A percentile compares a stretch with the other conserved stretches of the same genome.
Conservation (phyloP, 1,140 invertebrate genomes). For the Conus betulinus region DNA sequence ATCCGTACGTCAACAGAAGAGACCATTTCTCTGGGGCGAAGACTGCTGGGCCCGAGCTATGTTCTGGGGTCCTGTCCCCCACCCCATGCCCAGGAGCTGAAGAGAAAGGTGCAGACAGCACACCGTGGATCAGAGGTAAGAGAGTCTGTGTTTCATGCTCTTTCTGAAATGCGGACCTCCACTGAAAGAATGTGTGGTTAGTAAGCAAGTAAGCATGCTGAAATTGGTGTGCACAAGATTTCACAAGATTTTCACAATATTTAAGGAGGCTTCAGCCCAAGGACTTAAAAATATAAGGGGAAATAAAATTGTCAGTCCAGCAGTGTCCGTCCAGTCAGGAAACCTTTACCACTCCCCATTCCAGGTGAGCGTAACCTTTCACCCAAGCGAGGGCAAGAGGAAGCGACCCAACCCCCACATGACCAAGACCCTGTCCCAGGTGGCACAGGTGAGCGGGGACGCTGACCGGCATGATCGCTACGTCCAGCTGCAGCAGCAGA, state of each 20-base stretch:
- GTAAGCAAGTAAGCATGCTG: too few relatives aligned
- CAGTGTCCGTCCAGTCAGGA: background rate
- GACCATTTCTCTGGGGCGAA: conserved; percentile 45
- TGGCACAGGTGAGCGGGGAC: background rate
- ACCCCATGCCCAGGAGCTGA: background rate
- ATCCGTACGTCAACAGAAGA: conserved; percentile 47
- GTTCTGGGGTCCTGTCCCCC: conserved; percentile 30
- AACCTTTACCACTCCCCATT: background rate
- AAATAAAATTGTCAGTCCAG: too few relatives aligned
- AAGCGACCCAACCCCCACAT: background rate
- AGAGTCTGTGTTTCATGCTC: too few relatives aligned
- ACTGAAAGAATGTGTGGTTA: too few relatives aligned
- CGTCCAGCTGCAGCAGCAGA: background rate
- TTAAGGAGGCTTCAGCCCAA: too few relatives aligned
- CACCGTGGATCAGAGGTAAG: too few relatives aligned
- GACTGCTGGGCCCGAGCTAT: conserved; percentile 48
- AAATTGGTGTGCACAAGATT: too few relatives aligned
- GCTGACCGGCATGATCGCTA: background rate
- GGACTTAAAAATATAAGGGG: too few relatives aligned
- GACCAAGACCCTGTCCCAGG: background rate
- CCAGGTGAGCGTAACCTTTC: background rate
- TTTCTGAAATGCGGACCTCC: too few relatives aligned
- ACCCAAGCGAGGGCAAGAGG: background rate
- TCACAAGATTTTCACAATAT: too few relatives aligned
- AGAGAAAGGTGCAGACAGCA: conserved; percentile 25